Base-by-base conservation (phyloP, 1,140 invertebrate species). In the Chrysoperla carnea region DNA sequence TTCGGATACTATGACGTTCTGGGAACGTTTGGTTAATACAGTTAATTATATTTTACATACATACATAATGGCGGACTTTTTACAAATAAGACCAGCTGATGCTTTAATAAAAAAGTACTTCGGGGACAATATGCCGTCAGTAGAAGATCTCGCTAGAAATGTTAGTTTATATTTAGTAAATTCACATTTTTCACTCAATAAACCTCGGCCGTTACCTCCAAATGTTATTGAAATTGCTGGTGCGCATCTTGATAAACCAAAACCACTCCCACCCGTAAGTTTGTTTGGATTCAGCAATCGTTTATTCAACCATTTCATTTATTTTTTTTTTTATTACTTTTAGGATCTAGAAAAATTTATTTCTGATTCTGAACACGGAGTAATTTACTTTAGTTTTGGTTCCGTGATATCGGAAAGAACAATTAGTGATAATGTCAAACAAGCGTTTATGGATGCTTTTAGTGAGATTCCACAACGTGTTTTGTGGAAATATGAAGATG, bases 301-400 rank as follows among this genome's bases (percentile, higher is more conserved):
- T n/a, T n/a, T 4, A 11, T 6, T 4, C 2, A 23, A 3, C 17
- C 5, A 2, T 23, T 23, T 3, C n/a, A n/a, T 23, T n/a, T n/a
- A n/a, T n/a, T n/a, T n/a, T n/a, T n/a, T n/a, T n/a, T 23, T 23
- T 23, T 3, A 23, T 23, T 3, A 2, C 2, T 59, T 63, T 41
- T 55, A 80, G 75, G 74, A 78, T 37, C 48, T 83, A 9, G 64
- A 76, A 49, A 71, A 73, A 41, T 75, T 76, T 57, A 56, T 82
- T 31, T 74, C 80, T 44, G 75, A 72, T 45, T 72, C 78, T 29
- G 64, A 69, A 44, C 57, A 23, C 6, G 17, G 17, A 6, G 17
- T 39, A 13, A n/a, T 31, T 13, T 23, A 38, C 31, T 46, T 36
- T 31, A 33, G 6, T 29, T 12, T n/a, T 13, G 27, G 44, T 40